Evolutionary conservation across 1,140 invertebrate genomes (phyloP).

Genomic region (Euwallacea similis): DNA sequence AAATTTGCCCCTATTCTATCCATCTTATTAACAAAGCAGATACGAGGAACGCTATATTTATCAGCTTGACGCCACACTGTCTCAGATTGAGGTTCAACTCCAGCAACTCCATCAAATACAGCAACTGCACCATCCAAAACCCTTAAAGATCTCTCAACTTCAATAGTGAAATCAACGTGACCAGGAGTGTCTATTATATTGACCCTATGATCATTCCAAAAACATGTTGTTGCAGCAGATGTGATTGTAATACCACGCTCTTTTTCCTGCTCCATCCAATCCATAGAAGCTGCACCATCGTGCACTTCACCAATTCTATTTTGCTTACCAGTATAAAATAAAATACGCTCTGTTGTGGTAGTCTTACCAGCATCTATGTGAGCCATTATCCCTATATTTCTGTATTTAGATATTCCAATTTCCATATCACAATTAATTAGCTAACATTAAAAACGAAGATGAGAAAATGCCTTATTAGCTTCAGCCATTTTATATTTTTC

Average conservation of each 20-base stretch:
- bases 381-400: constrained; percentile 99
- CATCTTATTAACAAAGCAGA: constrained; percentile 98
- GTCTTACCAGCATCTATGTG: constrained; percentile 99
- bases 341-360: constrained; percentile 95
- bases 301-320: constrained; percentile 99
- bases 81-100: constrained; percentile 97
- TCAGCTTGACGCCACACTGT: constrained; percentile 98
- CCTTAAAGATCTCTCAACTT: constrained; percentile 94
- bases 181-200: constrained; percentile 99
- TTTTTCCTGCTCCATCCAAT: constrained; percentile 98
- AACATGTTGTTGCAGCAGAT: constrained; percentile 96
- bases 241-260: constrained; percentile 99
- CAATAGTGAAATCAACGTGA: constrained; percentile 99
- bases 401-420: constrained; percentile 79
- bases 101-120: constrained; percentile 95
- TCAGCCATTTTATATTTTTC: no score
- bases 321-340: constrained; percentile 97
- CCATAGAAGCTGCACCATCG: constrained; percentile 97
- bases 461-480: no score
- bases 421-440: no score
- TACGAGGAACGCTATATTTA: constrained; percentile 92
- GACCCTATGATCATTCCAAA: constrained; percentile 97
- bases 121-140: constrained; percentile 96
- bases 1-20: constrained; percentile 92
- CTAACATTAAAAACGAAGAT: no score